Evolutionary conservation across 2,888 invertebrate genomes (phyloP), one percentile per base, ranked within the genome.

Genomic region (Didymodactylos carnosus): DNA sequence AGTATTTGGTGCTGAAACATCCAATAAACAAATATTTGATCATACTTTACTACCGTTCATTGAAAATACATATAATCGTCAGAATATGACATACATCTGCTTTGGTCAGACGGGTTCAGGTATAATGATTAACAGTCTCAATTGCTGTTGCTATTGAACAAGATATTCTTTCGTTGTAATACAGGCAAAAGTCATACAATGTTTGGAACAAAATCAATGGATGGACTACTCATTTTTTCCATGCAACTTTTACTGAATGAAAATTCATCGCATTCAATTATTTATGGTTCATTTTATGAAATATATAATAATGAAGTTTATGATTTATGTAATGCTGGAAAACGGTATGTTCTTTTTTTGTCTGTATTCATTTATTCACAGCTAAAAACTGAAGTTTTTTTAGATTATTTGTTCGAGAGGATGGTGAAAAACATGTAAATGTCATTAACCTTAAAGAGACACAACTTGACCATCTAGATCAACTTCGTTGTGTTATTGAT

Each of bases 281-380:
- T 73, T 19, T 53, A 35, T 39, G 70, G 70, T 53, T 70, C 70
- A 35, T 73, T 73, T 62, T 82, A 81, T 76, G 83, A 83, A 77
- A 82, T 83, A 73, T 82, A 83, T 78, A 81, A 81, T 78, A 80
- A 81, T 25, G 82, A 83, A 76, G 78, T 83, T 71, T 82, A 80
- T 79, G 83, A 83, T 75, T 79, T 83, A 7, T 79, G 82, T 29
- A 82, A 82, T 77, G 80, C 80, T 72, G 78, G 81, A 73, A 81
- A 81, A 75, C 80, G 62, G 62, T 62, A 35, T n/a, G 35, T 4
- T 1, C 16, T 29, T 29, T 25, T 4, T 27, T 27, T 27, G 3
- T 27, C 0, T 6, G 80, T 82, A 0, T 53, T 35, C 43, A 13
- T 41, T 75, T 72, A n/a, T 39, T 71, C 6, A 16, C 10, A 41